phyloP scores from a whole-genome alignment of 2,888 invertebrate species.

The Lampropteryx suffumata region DNA sequence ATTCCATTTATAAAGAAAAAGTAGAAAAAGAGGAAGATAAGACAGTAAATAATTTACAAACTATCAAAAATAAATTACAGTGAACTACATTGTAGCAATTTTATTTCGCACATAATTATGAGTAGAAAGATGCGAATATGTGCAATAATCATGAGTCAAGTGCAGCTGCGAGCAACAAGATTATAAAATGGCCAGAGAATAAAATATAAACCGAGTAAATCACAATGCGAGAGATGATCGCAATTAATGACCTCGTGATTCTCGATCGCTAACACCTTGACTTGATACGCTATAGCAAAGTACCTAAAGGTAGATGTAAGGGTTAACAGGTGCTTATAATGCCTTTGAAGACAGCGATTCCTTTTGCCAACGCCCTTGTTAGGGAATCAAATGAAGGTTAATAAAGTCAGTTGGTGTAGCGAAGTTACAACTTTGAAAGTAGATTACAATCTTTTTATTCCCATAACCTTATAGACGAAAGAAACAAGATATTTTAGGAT shows the following conservation, averaged over 20 bases:
- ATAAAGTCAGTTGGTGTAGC: slow-evolving; percentile 5
- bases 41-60: neutral
- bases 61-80: neutral
- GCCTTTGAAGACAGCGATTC: slow-evolving; percentile 4
- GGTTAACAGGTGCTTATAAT: slow-evolving; percentile 17
- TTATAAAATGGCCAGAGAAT: slow-evolving; percentile 11
- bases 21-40: too few relatives aligned
- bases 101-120: slow-evolving; percentile 28
- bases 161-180: slow-evolving; percentile 59
- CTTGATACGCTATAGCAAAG: slow-evolving; percentile 12
- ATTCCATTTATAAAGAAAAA: too few relatives aligned
- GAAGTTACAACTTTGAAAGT: neutral
- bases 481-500: too few relatives aligned
- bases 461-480: too few relatives aligned
- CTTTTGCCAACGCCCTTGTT: slow-evolving; percentile 14
- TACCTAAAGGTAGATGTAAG: neutral
- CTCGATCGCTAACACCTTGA: slow-evolving; percentile 32
- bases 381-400: slow-evolving; percentile 10
- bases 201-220: slow-evolving; percentile 65
- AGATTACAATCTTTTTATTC: too few relatives aligned
- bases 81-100: slow-evolving; percentile 19
- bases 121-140: slow-evolving; percentile 29
- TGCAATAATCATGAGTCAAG: slow-evolving; percentile 66
- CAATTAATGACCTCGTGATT: slow-evolving; percentile 66
- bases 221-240: slow-evolving; percentile 55